phyloP scores from a whole-genome alignment of 1,140 invertebrate genomes.

The Tetragonula clypearis region DNA sequence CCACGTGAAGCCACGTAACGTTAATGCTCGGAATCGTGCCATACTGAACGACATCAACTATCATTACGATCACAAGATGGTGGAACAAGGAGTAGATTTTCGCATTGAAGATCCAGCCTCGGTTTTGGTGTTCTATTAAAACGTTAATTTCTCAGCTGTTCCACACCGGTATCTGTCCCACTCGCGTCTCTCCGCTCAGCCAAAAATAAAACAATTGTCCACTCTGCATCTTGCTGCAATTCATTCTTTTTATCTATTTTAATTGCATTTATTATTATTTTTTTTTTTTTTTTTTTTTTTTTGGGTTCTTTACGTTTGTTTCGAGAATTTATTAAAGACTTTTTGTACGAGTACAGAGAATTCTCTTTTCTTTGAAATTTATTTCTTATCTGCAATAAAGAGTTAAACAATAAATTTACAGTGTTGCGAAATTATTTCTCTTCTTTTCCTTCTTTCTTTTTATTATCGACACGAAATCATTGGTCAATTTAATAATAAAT shows the following conservation, averaged over 20 bases:
- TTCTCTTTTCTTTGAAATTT: background rate
- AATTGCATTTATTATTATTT: background rate
- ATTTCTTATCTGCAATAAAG: background rate
- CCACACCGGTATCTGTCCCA: background rate
- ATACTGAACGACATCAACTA: constrained; percentile 74
- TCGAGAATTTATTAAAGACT: constrained; percentile 22
- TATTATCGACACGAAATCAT: constrained; percentile 3
- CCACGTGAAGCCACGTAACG: constrained; percentile 76
- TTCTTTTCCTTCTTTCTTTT: background rate
- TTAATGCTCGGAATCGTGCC: constrained; percentile 71
- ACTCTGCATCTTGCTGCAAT: background rate
- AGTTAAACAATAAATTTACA: constrained; percentile 1
- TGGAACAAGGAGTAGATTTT: constrained; percentile 77
- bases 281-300: too few relatives aligned
- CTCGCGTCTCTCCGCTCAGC: background rate
- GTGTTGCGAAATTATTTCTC: background rate
- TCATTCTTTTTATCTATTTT: background rate
- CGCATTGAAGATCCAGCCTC: constrained; percentile 77
- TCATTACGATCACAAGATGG: constrained; percentile 73
- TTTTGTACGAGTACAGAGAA: background rate
- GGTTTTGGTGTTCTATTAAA: constrained; percentile 58
- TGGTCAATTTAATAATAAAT: constrained; percentile 22
- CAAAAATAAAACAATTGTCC: constrained; percentile 13
- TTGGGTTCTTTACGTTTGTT: background rate
- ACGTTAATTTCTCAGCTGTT: constrained; percentile 1